These are phyloP conservation scores for Cantharis lateralis DNA, from an alignment of 2,888 invertebrate species.

Conservation along the genomic window DNA sequence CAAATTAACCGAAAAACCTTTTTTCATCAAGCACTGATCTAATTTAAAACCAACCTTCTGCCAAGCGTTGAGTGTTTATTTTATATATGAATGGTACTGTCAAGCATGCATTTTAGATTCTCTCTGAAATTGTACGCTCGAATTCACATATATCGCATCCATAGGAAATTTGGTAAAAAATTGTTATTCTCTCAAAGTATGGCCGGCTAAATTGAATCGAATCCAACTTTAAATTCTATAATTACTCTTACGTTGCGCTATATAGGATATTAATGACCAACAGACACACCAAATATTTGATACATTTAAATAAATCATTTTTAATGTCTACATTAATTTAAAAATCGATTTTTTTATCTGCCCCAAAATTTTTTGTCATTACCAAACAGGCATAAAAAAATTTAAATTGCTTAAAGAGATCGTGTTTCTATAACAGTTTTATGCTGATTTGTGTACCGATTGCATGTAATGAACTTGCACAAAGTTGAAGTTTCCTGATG, in stretches of 20 bases:
- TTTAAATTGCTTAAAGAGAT: conserved; percentile 4
- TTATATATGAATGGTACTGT: neutral
- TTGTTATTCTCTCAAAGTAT: neutral
- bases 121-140: neutral
- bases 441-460: conserved; percentile 8
- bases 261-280: neutral
- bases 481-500: conserved; percentile 8
- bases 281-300: neutral
- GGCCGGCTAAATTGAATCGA: neutral
- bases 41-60: neutral
- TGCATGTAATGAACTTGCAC: conserved; percentile 6
- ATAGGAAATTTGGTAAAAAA: neutral
- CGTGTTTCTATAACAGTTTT: neutral
- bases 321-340: neutral
- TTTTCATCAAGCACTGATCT: neutral
- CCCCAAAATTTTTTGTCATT: neutral
- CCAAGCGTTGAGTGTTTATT: neutral
- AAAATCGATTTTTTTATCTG: neutral
- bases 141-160: neutral
- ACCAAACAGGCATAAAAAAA: neutral
- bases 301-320: neutral
- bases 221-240: neutral
- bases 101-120: neutral
- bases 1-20: neutral
- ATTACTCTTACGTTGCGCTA: neutral